Evolutionary conservation across 2,113 vertebrate species (phyloP), one percentile per base, ranked within the genome.

Genomic region (Sapayoa aenigma): DNA sequence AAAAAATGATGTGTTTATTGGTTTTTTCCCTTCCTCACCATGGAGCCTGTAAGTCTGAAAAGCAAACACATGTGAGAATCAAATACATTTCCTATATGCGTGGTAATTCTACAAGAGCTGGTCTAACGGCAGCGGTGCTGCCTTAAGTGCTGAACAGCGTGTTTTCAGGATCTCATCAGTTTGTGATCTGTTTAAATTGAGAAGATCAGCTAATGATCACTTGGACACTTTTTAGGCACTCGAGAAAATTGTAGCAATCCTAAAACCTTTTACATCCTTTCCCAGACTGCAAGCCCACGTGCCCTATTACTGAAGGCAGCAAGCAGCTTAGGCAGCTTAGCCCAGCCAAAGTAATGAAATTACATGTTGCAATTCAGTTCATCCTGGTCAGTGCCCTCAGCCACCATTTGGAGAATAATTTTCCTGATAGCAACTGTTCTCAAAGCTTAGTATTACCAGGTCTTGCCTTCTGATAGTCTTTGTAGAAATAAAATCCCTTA

Each of bases 41-140:
- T 30, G 60, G 79, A 95, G 76, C 35, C 95, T 88, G 10, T 41
- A 78, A 90, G 82, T 90, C 88, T 96, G 88, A 90, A 89, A 96
- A 89, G 7, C 33, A 75, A 91, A 90, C 25, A 60, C 12, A 25
- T 21, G 53, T 86, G 79, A 76, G 65, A 94, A 90, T 83, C 60
- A 81, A 91, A 62, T 30, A 74, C 56, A 72, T 96, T 90, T 94
- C 62, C 76, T 92, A 8, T 44, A n/a, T 20, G 33, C 5, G 1
- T 63, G 42, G 78, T 77, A 72, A 49, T 82, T 72, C 81, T 91
- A 28, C 42, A 37, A 80, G 53, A 79, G 28, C 63, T 31, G 60
- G 39, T 66, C 35, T 35, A 53, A 41, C 0, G 2, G 52, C 24
- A 35, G 52, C 24, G 33, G 17, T 25, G 13, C 81, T 87, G 69